These are phyloP conservation scores for Prosopocoilus inquinatus DNA, from an alignment of 2,888 invertebrate species.

Conservation along the genomic window DNA sequence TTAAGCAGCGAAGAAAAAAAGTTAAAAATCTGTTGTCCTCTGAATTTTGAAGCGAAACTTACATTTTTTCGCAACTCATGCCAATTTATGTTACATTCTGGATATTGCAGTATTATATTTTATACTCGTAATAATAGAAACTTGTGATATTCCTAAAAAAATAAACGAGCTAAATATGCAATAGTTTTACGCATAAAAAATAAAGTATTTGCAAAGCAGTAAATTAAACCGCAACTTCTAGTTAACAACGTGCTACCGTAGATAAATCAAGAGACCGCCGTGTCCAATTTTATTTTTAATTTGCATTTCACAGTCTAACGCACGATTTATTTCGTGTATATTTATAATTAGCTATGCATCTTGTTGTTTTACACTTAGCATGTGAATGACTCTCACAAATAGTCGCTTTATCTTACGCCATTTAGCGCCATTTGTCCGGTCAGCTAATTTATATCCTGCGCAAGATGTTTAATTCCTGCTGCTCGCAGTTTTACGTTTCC, in stretches of 20 bases:
- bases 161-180: too few species aligned
- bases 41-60: too few species aligned
- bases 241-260: background rate
- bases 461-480: slow-evolving; percentile 34
- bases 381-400: slow-evolving; percentile 31
- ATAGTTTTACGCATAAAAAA: too few species aligned
- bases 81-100: too few species aligned
- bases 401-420: slow-evolving; percentile 33
- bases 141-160: too few species aligned
- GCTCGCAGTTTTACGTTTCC: slow-evolving; percentile 35
- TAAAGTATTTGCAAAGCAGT: background rate
- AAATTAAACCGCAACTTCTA: background rate
- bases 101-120: too few species aligned
- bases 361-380: slow-evolving; percentile 27
- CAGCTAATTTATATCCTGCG: slow-evolving; percentile 36
- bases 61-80: too few species aligned
- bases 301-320: slow-evolving; percentile 11
- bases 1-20: too few species aligned
- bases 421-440: slow-evolving; percentile 35
- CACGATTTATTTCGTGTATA: slow-evolving; percentile 16
- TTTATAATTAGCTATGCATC: slow-evolving; percentile 23
- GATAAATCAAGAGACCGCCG: background rate
- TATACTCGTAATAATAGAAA: too few species aligned
- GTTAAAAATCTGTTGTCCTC: too few species aligned
- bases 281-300: slow-evolving; percentile 1